Base-by-base conservation (phyloP, 2,797 vertebrate genomes). In the Oreochromis mossambicus region DNA sequence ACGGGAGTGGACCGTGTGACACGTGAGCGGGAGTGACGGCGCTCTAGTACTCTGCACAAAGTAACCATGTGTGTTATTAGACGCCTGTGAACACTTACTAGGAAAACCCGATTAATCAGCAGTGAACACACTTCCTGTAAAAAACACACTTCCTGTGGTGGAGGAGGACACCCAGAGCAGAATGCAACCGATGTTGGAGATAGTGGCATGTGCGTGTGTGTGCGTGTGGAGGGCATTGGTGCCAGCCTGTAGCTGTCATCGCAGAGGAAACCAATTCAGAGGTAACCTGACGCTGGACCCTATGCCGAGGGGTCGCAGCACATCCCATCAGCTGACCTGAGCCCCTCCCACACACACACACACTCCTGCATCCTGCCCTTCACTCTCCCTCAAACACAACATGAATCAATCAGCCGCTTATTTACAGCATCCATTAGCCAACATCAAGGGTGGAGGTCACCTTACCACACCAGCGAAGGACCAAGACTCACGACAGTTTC, bases 221-320 rank as follows among this genome's bases (percentile, higher is more conserved):
- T 34, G 56, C 2, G 1, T 7, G 29, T 6, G 14, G 0, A 29
- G 41, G 92, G 94, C 90, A 81, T 92, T 96, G 97, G 98, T 98
- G 97, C 97, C 98, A 97, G 98, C 93, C 97, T 97, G 97, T 98
- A 97, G 97, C 97, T 97, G 97, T 97, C 97, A 96, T 97, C 95
- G 95, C 97, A 97, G 97, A 97, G 96, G 96, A 98, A 98, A 99
- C 98, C 97, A 97, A 98, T 98, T 96, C 95, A 90, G 93, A 93
- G 84, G 94, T 92, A 94, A 94, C 90, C 82, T 7, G 87, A 94
- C 80, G 90, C 94, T 80, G 80, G 83, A 77, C 19, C 8, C 5
- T 83, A 89, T 21, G 8, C 78, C 26, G 26, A 78, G 79, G 85
- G 93, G 88, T 95, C 89, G 91, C 88, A 89, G 86, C 87, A 84